Base-by-base conservation (phyloP, 2,113 vertebrate genomes). In the Phoenicopterus ruber region DNA sequence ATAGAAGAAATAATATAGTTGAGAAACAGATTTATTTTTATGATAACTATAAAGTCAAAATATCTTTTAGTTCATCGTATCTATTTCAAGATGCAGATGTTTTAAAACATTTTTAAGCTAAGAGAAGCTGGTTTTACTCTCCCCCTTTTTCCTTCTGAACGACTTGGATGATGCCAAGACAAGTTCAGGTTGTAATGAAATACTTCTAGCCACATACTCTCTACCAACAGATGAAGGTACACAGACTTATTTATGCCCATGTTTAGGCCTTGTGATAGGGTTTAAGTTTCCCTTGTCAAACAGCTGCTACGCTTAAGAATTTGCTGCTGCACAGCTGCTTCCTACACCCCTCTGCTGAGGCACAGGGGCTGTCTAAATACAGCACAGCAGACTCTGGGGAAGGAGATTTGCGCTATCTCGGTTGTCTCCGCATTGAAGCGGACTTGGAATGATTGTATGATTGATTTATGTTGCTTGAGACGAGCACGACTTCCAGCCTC, bases 291-390 rank as follows among this genome's bases (percentile, higher is more conserved):
- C 29, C 65, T 61, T 54, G 63, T 70, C 55, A 73, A 93, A 92
- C 82, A 97, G 86, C 95, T 91, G 96, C 58, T 52, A 54, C 2
- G 2, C 26, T 91, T 18, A 73, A 54, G 67, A 95, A 94, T 81
- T 73, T 80, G 73, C 89, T 95, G 70, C 86, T 91, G 77, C 89
- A 93, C 95, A 96, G 94, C 93, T 96, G 95, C 86, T 87, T 95
- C 89, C 81, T 76, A 73, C 81, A 32, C n/a, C 32, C 77, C 47
- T 91, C 65, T 49, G 47, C 65, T 57, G 73, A 93, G 86, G 65
- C 86, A 84, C 3, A 55, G 72, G 18, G 76, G 32, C 80, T 36
- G 17, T 69, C 85, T 93, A 94, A 93, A 88, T 73, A 90, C 82
- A 94, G 95, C 62, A 57, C 83, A 70, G 72, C 32, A 36, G 59